Percentiles rank a stretch among this genome's conserved stretches.
These are phyloP conservation scores for Coluber constrictor DNA, from an alignment of 2,797 vertebrate genomes.

Conservation along the genomic window DNA sequence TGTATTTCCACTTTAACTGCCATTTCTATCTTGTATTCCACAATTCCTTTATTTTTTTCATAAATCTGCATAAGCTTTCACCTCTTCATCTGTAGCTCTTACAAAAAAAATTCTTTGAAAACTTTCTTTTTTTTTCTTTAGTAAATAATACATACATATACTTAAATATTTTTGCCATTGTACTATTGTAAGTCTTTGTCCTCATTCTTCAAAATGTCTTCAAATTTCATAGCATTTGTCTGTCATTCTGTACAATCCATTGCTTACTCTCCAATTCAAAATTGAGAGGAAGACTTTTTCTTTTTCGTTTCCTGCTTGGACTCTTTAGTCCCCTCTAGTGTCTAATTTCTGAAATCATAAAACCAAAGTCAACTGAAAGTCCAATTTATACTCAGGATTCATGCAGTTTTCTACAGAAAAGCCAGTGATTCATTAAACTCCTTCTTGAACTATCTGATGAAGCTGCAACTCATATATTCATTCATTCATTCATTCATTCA, in stretches of 20 bases:
- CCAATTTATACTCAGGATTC: fast-evolving
- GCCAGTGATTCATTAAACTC: fast-evolving
- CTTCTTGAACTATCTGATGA: not conserved
- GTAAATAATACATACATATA: not conserved
- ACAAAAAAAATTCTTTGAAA: not conserved
- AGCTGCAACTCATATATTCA: not conserved
- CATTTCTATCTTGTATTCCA: not conserved
- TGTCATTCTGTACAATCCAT: not conserved
- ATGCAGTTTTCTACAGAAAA: not conserved
- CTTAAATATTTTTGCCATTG: not conserved
- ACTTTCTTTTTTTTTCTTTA: not conserved
- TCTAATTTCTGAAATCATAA: not conserved
- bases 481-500: too few species aligned
- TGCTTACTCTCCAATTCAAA: not conserved
- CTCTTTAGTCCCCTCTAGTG: not conserved
- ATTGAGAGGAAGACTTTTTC: not conserved
- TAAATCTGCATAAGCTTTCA: not conserved
- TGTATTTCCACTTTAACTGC: not conserved
- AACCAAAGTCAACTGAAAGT: not conserved
- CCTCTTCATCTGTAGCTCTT: not conserved
- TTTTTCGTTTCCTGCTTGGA: not conserved
- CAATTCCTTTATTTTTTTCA: not conserved
- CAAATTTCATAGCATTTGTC: not conserved
- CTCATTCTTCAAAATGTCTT: not conserved
- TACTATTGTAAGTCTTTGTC: not conserved